Evolutionary conservation across 2,888 invertebrate species (phyloP).

Genomic region (Pristionchus entomophagus): DNA sequence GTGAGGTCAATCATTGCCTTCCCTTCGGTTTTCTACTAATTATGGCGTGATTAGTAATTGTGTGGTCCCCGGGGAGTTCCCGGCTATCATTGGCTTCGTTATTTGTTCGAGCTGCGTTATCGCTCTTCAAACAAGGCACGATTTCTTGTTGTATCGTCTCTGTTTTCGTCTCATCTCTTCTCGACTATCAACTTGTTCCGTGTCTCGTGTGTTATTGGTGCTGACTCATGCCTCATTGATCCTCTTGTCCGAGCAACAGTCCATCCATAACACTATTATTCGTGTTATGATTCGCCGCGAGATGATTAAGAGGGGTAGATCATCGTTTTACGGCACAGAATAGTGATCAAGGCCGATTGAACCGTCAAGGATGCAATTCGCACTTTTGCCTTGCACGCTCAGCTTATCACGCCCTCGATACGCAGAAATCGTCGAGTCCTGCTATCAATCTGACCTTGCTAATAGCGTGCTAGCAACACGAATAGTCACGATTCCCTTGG

Average conservation of each 20-base stretch:
- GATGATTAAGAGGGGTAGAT: background rate
- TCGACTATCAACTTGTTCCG: slow-evolving; percentile 8
- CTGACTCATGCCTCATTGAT: slow-evolving; percentile 18
- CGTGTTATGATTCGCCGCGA: background rate
- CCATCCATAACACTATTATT: no score
- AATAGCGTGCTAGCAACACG: background rate
- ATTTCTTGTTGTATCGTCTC: slow-evolving; percentile 20
- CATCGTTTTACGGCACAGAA: background rate
- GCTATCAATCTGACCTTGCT: background rate
- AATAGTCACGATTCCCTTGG: background rate
- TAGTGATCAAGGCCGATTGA: background rate
- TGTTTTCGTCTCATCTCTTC: slow-evolving; percentile 16
- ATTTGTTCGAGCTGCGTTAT: slow-evolving; percentile 28
- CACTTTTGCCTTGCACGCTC: slow-evolving; percentile 1
- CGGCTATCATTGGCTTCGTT: slow-evolving; percentile 28
- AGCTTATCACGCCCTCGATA: slow-evolving; percentile 2
- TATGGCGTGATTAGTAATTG: background rate
- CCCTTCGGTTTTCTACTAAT: background rate
- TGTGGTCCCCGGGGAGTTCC: slow-evolving; percentile 13
- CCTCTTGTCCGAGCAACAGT: background rate
- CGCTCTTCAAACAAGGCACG: slow-evolving; percentile 1
- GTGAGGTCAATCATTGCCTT: background rate
- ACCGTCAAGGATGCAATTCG: slow-evolving; percentile 4
- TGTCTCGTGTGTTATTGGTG: slow-evolving; percentile 19
- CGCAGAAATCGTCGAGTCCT: background rate